phyloP scores from a whole-genome alignment of 2,888 invertebrate species.

The Drosophila longiperda region DNA sequence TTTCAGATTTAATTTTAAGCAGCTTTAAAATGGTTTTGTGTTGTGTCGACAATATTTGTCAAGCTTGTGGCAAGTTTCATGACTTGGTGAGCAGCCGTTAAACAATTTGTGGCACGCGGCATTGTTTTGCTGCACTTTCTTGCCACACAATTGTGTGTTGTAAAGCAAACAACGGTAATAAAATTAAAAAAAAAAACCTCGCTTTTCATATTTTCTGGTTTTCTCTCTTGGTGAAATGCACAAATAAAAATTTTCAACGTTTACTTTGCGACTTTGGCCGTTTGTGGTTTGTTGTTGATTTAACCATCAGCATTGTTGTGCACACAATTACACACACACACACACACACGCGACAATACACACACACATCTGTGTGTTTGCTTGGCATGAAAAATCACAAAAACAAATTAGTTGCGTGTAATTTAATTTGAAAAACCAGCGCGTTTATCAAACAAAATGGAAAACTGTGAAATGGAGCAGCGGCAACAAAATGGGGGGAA shows the following conservation, averaged over 20 bases:
- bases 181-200: not conserved
- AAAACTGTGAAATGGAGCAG: constrained; percentile 66
- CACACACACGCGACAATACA: constrained; percentile 5
- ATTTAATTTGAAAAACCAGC: constrained; percentile 75
- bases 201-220: constrained; percentile 19
- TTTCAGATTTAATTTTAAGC: not conserved
- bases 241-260: constrained; percentile 57
- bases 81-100: constrained; percentile 19
- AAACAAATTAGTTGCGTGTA: constrained; percentile 79
- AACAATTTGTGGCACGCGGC: constrained; percentile 19
- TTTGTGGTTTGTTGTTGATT: constrained; percentile 55
- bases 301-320: constrained; percentile 43
- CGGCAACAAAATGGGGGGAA: constrained; percentile 35
- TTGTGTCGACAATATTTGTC: not conserved
- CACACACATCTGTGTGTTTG: constrained; percentile 22
- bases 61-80: constrained; percentile 10
- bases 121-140: constrained; percentile 31
- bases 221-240: constrained; percentile 20
- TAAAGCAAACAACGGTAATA: constrained; percentile 17
- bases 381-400: constrained; percentile 62
- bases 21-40: not conserved
- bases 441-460: constrained; percentile 77
- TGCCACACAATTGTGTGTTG: constrained; percentile 28
- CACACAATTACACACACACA: constrained; percentile 18
- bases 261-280: constrained; percentile 46